Conservation (phyloP, 2,113 vertebrate species). For the Pangasianodon gigas region DNA sequence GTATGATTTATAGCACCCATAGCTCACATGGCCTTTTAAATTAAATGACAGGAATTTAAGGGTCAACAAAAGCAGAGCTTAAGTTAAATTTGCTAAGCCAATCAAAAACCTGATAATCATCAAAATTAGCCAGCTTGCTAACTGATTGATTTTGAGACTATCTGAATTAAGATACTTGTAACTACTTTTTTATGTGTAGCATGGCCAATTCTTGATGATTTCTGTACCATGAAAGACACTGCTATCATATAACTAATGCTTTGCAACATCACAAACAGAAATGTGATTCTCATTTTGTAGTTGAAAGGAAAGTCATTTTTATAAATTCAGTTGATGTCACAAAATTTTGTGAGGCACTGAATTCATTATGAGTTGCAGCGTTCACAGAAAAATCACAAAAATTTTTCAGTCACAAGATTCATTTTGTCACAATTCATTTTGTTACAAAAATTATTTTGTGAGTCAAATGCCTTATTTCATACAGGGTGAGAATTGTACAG, state of each 20-base stretch:
- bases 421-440: not conserved
- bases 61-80: no score
- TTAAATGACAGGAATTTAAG: no score
- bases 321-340: not conserved
- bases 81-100: no score
- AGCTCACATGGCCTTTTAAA: no score
- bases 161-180: no score
- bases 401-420: not conserved
- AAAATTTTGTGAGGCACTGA: not conserved
- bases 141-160: no score
- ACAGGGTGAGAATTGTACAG: not conserved
- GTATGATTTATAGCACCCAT: no score
- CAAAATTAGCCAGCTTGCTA: no score
- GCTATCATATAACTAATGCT: not conserved
- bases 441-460: not conserved
- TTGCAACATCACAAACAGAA: not conserved
- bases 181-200: no score
- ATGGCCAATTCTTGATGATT: not conserved
- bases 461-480: not conserved
- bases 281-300: not conserved
- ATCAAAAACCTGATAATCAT: no score
- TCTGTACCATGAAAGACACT: not conserved
- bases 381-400: not conserved
- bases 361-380: not conserved
- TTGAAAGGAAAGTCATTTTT: not conserved